Conservation (phyloP, 2,113 vertebrate genomes). For the Nansenia antarctica region DNA sequence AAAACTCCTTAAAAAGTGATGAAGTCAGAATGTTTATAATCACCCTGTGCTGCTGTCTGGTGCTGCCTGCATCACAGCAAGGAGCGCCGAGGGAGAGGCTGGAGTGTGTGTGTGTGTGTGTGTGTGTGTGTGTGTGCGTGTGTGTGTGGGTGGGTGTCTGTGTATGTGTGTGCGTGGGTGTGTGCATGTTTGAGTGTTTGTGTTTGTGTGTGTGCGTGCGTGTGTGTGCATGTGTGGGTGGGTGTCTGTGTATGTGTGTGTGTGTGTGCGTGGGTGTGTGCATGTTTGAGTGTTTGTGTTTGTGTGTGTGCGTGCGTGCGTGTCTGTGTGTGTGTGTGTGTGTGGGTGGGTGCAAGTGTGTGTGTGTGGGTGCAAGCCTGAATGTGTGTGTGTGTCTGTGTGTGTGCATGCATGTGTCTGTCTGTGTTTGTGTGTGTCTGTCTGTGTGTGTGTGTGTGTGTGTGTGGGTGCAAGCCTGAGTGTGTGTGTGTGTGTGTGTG, state of each 20-base stretch:
- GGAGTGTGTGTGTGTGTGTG: constrained; percentile 37
- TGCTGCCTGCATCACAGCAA: constrained; percentile 49
- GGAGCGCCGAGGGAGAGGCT: constrained; percentile 56
- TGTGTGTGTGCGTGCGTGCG: too few species aligned
- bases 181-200: too few species aligned
- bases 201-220: constrained; percentile 16
- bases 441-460: constrained; percentile 4
- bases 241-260: too few species aligned
- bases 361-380: constrained; percentile 12
- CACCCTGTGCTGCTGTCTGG: constrained; percentile 60
- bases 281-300: too few species aligned
- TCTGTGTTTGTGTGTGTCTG: constrained; percentile 30
- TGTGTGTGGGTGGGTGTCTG: constrained; percentile 17
- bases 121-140: constrained; percentile 24
- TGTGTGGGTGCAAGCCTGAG: constrained; percentile 29
- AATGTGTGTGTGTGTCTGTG: constrained; percentile 13
- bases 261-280: too few species aligned
- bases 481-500: constrained; percentile 30
- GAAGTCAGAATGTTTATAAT: constrained; percentile 76
- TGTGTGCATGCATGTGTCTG: constrained; percentile 18
- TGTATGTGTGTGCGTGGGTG: neutral
- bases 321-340: constrained; percentile 17
- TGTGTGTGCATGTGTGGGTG: too few species aligned
- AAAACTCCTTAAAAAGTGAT: constrained; percentile 72
- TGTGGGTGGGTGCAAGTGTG: neutral